Evolutionary conservation across 2,113 vertebrate species (phyloP).

Genomic region (Atrichornis clamosus): DNA sequence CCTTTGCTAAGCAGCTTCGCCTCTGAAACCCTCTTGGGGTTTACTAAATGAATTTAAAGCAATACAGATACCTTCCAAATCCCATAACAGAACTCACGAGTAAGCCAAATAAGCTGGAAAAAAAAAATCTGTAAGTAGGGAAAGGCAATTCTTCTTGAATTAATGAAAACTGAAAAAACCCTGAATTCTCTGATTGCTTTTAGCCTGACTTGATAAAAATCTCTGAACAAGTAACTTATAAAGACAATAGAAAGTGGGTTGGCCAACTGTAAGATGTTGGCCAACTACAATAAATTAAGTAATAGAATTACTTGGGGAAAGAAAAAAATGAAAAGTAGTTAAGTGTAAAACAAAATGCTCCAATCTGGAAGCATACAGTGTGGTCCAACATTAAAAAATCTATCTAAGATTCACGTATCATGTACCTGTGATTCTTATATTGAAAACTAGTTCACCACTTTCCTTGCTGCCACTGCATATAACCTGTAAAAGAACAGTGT

Average conservation of each 20-base stretch:
- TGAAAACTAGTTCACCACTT: background rate
- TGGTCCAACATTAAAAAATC: no score
- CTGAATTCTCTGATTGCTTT: background rate
- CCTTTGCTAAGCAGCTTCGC: slow-evolving; percentile 62
- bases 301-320: background rate
- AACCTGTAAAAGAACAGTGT: background rate
- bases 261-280: background rate
- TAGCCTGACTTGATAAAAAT: background rate
- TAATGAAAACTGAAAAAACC: slow-evolving; percentile 13
- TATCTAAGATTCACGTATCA: no score
- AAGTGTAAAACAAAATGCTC: background rate
- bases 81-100: slow-evolving; percentile 34
- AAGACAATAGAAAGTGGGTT: background rate
- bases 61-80: slow-evolving; percentile 61
- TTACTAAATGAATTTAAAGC: slow-evolving; percentile 69
- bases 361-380: background rate
- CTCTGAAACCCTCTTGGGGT: slow-evolving; percentile 35
- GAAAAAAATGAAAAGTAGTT: background rate
- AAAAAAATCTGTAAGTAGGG: slow-evolving; percentile 4
- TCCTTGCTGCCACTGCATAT: background rate
- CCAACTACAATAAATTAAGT: background rate
- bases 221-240: background rate
- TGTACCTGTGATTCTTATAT: background rate
- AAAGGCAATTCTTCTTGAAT: slow-evolving; percentile 34
- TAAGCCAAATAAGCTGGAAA: slow-evolving; percentile 53